Conservation (phyloP, 2,113 vertebrate genomes). For the Pyrgilauda ruficollis region DNA sequence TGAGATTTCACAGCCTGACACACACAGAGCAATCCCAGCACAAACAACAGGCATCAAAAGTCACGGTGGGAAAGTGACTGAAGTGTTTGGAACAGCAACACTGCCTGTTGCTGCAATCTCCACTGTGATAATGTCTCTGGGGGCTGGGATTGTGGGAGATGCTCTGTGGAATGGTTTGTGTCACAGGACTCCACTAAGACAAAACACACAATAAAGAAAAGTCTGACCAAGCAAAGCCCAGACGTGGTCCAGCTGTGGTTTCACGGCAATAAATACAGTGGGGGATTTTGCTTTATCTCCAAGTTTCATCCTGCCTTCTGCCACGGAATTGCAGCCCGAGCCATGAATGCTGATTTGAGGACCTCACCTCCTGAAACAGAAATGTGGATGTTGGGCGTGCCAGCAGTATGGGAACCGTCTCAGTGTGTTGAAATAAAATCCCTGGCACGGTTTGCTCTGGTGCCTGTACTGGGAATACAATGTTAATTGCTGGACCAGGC, state of each 20-base stretch:
- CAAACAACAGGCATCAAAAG: neutral
- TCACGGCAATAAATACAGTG: neutral
- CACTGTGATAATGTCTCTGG: neutral
- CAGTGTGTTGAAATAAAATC: neutral
- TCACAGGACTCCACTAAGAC: neutral
- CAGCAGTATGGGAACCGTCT: neutral
- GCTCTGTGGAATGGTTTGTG: neutral
- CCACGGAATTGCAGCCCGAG: neutral
- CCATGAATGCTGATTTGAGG: neutral
- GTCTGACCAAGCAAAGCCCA: neutral
- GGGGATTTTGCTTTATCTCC: constrained; percentile 17
- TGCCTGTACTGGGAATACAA: neutral
- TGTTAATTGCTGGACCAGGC: constrained; percentile 27
- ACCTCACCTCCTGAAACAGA: neutral
- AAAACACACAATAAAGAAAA: neutral
- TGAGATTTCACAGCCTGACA: neutral
- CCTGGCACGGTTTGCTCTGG: neutral
- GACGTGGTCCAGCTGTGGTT: neutral
- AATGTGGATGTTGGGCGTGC: neutral
- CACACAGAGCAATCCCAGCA: neutral
- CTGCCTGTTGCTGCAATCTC: neutral
- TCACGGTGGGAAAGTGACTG: neutral
- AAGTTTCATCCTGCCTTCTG: neutral
- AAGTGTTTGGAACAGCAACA: neutral
- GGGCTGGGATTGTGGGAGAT: neutral